Percentiles rank a stretch among this genome's conserved stretches.
Evolutionary conservation across 1,140 invertebrate species (phyloP).

Genomic region (Pseudoatta argentina): DNA sequence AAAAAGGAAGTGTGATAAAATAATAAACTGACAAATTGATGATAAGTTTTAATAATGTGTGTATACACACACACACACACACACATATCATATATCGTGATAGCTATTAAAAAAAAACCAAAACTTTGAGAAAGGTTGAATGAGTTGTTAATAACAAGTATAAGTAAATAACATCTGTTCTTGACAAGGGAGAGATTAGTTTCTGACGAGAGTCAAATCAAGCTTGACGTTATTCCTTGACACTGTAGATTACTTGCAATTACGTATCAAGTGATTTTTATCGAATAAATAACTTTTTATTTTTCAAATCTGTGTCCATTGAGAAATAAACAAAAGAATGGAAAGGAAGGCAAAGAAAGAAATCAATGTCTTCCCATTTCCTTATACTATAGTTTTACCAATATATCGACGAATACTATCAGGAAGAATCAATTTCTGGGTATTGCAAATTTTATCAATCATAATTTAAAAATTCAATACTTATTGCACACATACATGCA

Average conservation of each 20-base stretch:
- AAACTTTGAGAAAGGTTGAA: background rate
- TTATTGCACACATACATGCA: background rate
- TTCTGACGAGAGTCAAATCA: too few relatives aligned
- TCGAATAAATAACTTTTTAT: background rate
- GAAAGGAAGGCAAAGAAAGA: background rate
- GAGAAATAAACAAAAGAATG: background rate
- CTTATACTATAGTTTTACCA: background rate
- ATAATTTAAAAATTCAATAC: background rate
- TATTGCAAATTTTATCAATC: background rate
- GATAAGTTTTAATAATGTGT: constrained; percentile 21
- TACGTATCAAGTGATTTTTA: background rate
- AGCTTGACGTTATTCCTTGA: background rate
- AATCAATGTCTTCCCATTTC: background rate
- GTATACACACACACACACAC: too few relatives aligned
- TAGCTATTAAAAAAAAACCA: background rate
- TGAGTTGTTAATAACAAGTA: background rate
- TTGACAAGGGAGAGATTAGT: background rate
- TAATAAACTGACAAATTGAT: constrained; percentile 57
- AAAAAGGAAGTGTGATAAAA: constrained; percentile 75
- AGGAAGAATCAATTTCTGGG: background rate
- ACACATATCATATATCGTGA: background rate
- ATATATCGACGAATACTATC: too few relatives aligned
- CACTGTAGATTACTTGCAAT: background rate
- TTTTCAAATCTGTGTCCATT: background rate
- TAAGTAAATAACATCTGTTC: background rate